Evolutionary conservation across 2,888 invertebrate species (phyloP).

Genomic region (Acheta domesticus): DNA sequence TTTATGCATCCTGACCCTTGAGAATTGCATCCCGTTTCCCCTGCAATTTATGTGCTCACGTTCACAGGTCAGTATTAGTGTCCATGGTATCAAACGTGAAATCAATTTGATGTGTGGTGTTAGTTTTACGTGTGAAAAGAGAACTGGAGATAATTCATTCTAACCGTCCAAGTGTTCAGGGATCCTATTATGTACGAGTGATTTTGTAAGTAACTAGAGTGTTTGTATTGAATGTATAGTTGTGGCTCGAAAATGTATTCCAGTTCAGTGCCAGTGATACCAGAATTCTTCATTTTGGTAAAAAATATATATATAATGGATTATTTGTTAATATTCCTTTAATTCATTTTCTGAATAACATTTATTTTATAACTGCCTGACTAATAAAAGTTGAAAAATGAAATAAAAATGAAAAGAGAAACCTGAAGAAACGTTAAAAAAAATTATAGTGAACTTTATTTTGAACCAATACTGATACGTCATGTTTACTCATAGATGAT

Average conservation of each 20-base stretch:
- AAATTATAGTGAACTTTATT: too few relatives aligned
- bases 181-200: background rate
- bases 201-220: background rate
- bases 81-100: background rate
- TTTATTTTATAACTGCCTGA: background rate
- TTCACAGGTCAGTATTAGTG: background rate
- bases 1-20: background rate
- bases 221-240: background rate
- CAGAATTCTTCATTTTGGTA: background rate
- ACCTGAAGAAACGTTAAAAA: too few relatives aligned
- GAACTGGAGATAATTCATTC: background rate
- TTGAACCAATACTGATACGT: too few relatives aligned
- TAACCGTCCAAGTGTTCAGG: conserved; percentile 18
- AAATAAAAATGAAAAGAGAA: too few relatives aligned
- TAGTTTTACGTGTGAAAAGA: background rate
- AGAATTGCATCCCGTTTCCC: background rate
- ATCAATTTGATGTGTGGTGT: background rate
- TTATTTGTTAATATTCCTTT: background rate
- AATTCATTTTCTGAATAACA: background rate
- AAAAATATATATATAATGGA: conserved; percentile 4
- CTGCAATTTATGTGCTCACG: background rate
- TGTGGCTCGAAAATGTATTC: background rate
- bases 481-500: too few relatives aligned
- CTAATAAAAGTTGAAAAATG: too few relatives aligned
- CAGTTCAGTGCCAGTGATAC: background rate